Percentiles rank a stretch among this genome's conserved stretches.
Conservation (phyloP, 64 coral and sea anemone genomes). For the Stichodactyla helianthus region DNA sequence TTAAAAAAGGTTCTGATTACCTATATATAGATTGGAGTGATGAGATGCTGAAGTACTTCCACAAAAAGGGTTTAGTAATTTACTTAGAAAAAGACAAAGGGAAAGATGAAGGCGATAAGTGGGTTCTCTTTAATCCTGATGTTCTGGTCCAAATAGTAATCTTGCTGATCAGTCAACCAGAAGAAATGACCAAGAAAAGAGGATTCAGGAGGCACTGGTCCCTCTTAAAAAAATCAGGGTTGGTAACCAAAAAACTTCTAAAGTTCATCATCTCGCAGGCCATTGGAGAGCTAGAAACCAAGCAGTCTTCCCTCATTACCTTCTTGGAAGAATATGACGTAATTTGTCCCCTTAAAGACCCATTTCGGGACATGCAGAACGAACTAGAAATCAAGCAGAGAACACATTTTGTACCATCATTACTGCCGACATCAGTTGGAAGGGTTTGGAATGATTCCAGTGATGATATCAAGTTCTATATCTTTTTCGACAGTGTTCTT, state of each 20-base stretch:
- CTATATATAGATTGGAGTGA: conserved; percentile 22
- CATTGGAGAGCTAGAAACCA: neutral
- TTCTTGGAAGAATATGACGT: conserved; percentile 40
- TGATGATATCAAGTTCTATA: neutral
- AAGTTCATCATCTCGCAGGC: neutral
- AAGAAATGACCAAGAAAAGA: conserved; percentile 2
- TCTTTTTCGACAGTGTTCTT: neutral
- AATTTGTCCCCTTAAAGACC: conserved; percentile 28
- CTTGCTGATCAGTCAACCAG: conserved; percentile 29
- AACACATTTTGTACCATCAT: neutral
- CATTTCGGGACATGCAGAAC: neutral
- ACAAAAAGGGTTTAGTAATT: conserved; percentile 58
- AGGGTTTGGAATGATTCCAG: neutral
- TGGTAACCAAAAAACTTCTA: conserved; percentile 23
- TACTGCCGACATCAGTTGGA: neutral
- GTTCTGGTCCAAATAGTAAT: conserved; percentile 47
- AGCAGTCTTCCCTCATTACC: conserved; percentile 12
- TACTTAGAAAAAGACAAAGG: neutral
- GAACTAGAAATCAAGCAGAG: neutral
- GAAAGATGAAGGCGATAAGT: conserved; percentile 27
- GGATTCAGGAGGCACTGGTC: conserved; percentile 30
- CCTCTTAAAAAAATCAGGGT: conserved; percentile 19
- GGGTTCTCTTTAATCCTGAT: conserved; percentile 52
- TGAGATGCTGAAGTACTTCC: conserved; percentile 69
- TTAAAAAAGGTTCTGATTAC: conserved; percentile 16